Evolutionary conservation across 2,797 vertebrate species (phyloP).

Genomic region (Rhadinocentrus ornatus): DNA sequence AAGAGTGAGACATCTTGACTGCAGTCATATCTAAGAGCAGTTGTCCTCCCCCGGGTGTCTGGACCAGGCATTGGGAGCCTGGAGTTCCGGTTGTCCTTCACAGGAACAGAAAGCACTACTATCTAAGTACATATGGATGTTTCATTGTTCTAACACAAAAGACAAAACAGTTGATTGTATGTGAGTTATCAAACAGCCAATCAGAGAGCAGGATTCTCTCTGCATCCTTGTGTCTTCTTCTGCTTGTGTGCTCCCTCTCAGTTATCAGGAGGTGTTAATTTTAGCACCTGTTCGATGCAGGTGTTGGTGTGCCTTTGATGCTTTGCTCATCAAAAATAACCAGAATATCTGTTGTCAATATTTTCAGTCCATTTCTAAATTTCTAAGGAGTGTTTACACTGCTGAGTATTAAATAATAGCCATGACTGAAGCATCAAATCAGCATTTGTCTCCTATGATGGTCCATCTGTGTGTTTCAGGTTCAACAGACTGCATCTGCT

Average conservation of each 20-base stretch:
- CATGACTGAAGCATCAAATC: background rate
- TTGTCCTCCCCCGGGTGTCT: no score
- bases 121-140: no score
- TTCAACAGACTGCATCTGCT: conserved; percentile 96
- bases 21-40: no score
- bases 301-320: background rate
- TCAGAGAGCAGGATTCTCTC: no score
- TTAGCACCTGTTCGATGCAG: background rate
- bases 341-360: background rate
- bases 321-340: background rate
- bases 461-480: conserved; percentile 75
- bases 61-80: no score
- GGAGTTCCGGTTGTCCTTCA: no score
- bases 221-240: no score
- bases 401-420: background rate
- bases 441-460: background rate
- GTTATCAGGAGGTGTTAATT: conserved; percentile 20
- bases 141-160: no score
- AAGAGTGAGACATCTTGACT: no score
- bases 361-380: background rate
- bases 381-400: background rate
- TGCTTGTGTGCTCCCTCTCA: background rate
- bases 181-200: no score
- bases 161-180: no score
- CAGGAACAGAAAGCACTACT: no score